Evolutionary conservation across 2,888 invertebrate genomes (phyloP), one percentile per base, ranked within the genome.

Genomic region (Drymonia ruficornis): DNA sequence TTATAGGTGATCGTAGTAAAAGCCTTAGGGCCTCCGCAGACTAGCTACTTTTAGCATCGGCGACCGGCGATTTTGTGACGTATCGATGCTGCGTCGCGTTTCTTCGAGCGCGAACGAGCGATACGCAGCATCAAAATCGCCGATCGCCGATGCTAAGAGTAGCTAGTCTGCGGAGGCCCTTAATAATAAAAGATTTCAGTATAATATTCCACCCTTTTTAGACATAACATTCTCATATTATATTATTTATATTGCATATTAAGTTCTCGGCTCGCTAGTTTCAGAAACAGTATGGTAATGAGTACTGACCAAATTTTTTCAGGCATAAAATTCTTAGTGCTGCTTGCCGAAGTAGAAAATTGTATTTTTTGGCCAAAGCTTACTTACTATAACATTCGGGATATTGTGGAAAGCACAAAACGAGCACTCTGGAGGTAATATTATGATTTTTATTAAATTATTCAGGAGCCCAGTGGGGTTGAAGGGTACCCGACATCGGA

Each of bases 291-390:
- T 51, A 65, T 61, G 53, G 15, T 58, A 67, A 67, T 63, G 56
- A 55, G 50, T 46, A 52, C 28, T 59, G 50, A 0, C 56, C 49
- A 59, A 52, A 50, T 57, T 49, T 54, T 47, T 63, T 53, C 47
- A 50, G 47, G 50, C 50, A 63, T 60, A 40, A 59, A 47, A 31
- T 67, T 28, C 44, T 55, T 51, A 38, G 51, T 59, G 38, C 56
- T 67, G 65, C 16, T 15, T 47, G 58, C 50, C 55, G 56, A 53
- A 16, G 48, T 55, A 52, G 59, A 66, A 68, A 68, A 64, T 68
- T 61, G 54, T 63, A 36, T 61, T 56, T 60, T 63, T 45, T 28
- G 47, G 31, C 48, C 46, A 57, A 53, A 49, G 49, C 28, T n/a
- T 12, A 49, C 23, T 16, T n/a, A 15, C 23, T 19, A 40, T 28